Conservation (phyloP, 92 coral and sea anemone species). For the Porites rus region DNA sequence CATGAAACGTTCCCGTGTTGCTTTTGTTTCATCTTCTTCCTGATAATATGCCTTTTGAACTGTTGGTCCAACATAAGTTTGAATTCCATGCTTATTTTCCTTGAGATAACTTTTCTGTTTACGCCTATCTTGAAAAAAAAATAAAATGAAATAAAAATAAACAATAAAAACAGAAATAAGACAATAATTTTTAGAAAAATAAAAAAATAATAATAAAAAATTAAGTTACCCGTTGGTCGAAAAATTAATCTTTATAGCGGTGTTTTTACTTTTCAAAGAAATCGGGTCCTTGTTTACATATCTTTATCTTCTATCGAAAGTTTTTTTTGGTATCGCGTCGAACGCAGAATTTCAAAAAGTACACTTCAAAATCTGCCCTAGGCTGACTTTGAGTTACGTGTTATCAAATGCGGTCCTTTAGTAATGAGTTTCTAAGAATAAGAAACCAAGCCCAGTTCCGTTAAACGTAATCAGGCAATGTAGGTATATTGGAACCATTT, state of each 20-base stretch:
- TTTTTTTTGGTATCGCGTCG: neutral
- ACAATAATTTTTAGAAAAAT: too few relatives aligned
- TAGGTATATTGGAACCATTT: neutral
- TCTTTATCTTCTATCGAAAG: neutral
- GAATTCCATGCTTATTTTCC: too few relatives aligned
- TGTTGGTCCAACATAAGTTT: too few relatives aligned
- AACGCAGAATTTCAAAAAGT: neutral
- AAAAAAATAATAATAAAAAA: too few relatives aligned
- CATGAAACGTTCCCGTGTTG: too few relatives aligned
- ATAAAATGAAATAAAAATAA: too few relatives aligned
- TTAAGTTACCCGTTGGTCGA: neutral
- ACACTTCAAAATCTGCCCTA: neutral
- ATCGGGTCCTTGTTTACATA: too few relatives aligned
- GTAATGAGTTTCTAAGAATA: neutral
- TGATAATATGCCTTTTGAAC: too few relatives aligned
- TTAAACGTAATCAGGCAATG: neutral
- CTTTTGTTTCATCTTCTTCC: too few relatives aligned
- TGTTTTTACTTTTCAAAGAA: neutral
- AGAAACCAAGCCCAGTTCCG: neutral
- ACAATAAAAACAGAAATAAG: too few relatives aligned
- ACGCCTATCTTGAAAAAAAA: too few relatives aligned
- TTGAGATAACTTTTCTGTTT: too few relatives aligned
- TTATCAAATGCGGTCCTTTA: neutral
- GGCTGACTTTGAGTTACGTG: neutral
- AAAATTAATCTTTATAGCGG: neutral